A percentile compares a stretch with the other conserved stretches of the same genome.
phyloP scores from a whole-genome alignment of 2,888 invertebrate species.

The Willowsia nigromaculata region DNA sequence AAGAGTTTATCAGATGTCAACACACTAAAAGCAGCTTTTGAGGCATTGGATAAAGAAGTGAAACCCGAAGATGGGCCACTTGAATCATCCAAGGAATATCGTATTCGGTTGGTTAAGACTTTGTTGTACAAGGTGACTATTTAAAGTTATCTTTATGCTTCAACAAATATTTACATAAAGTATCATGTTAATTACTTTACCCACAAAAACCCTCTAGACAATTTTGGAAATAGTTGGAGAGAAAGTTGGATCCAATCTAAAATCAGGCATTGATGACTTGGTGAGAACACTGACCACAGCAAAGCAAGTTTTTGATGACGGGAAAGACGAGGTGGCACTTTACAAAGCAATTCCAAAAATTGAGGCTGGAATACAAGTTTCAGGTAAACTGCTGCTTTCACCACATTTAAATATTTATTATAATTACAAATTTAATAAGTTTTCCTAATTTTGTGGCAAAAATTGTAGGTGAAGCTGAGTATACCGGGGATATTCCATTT shows the following conservation, averaged over 20 bases:
- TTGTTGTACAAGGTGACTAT: slow-evolving; percentile 91
- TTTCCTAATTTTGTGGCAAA: too few species aligned
- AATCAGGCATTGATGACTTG: slow-evolving; percentile 84
- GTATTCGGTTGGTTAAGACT: slow-evolving; percentile 86
- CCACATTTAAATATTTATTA: too few species aligned
- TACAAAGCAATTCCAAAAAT: slow-evolving; percentile 87
- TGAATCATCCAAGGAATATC: slow-evolving; percentile 86
- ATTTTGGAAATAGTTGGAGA: slow-evolving; percentile 84
- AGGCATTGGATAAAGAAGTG: slow-evolving; percentile 84
- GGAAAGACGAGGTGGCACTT: slow-evolving; percentile 86
- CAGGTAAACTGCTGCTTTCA: slow-evolving; percentile 81
- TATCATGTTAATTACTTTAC: too few species aligned
- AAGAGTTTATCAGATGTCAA: slow-evolving; percentile 81
- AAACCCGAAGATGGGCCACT: slow-evolving; percentile 85
- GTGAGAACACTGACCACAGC: slow-evolving; percentile 86
- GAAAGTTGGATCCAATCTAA: slow-evolving; percentile 81
- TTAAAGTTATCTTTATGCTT: too few species aligned
- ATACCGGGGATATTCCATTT: slow-evolving; percentile 87
- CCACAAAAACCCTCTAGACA: slow-evolving; percentile 81
- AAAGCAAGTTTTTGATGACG: slow-evolving; percentile 86
- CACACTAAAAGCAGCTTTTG: slow-evolving; percentile 82
- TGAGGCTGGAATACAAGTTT: slow-evolving; percentile 85
- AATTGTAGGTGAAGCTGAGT: slow-evolving; percentile 90
- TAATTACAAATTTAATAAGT: too few species aligned
- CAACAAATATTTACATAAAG: too few species aligned